Percentiles rank a stretch among this genome's conserved stretches.
Conservation (phyloP, 2,888 invertebrate species). For the Folsomia manolachei region DNA sequence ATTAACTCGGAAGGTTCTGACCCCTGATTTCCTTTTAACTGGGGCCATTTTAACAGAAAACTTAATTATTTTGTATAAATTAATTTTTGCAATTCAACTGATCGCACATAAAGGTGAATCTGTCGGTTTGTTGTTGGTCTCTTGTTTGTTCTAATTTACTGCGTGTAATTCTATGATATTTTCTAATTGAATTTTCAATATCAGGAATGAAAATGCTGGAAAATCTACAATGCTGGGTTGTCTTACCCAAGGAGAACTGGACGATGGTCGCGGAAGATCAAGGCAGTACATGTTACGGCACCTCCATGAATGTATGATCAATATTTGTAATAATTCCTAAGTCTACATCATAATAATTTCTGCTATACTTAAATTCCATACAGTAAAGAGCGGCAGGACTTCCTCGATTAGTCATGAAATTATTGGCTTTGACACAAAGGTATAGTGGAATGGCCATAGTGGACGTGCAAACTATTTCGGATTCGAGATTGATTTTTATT, state of each 20-base stretch:
- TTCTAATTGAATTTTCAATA: no score
- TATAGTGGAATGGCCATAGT: conserved; percentile 51
- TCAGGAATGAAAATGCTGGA: conserved; percentile 92
- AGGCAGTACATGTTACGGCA: conserved; percentile 89
- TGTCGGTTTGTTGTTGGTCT: no score
- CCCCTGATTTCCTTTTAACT: no score
- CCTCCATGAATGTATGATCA: conserved; percentile 68
- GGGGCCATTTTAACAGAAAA: no score
- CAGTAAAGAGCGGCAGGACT: conserved; percentile 88
- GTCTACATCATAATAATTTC: no score
- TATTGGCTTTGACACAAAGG: conserved; percentile 85
- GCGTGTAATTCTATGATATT: no score
- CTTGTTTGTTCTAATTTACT: no score
- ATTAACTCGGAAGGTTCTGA: no score
- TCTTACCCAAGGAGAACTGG: conserved; percentile 89
- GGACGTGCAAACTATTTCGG: neutral
- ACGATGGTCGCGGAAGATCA: conserved; percentile 92
- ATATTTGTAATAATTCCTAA: neutral
- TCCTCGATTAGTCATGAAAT: conserved; percentile 96
- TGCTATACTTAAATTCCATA: no score
- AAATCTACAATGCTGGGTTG: conserved; percentile 87
- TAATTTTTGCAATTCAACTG: no score
- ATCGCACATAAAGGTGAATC: no score
- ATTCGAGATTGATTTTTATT: neutral
- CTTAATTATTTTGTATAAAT: no score